Base-by-base conservation (phyloP, 2,888 invertebrate genomes). In the Morpho achilles region DNA sequence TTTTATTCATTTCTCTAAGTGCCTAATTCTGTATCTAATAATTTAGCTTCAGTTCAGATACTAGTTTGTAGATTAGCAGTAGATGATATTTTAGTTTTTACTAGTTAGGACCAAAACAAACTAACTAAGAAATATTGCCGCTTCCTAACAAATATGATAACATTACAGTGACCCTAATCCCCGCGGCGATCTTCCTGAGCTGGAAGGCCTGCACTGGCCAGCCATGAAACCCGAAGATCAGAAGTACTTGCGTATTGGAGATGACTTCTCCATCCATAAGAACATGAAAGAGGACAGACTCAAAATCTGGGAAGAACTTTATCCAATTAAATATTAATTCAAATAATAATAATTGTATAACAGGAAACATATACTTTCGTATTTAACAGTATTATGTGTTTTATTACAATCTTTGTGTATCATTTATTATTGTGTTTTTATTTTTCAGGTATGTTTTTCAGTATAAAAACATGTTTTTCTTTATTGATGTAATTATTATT, bases 291-390 rank as follows among this genome's bases (percentile, higher is more conserved):
- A 84, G 64, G 71, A 79, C 2, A 64, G 77, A 5, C 76, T 76
- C 58, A 50, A 65, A 6, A 44, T 82, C 0, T 86, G 84, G 84
- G 83, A 84, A 8, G 73, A 80, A 9, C 62, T 84, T 7, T 84
- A 82, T 50, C 84, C 82, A 0, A 77, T 80, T 16, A 9, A 51
- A 53, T 58, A 58, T 49, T 58, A 53, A 16, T 43, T 43, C 9
- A 42, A 42, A 42, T 42, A 42, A 42, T 3, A 8, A 8, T 8
- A 2, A 43, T 8, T 42, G 42, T 8, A 8, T 42, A 42, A 42
- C 1, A 42, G 1, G 42, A 8, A 42, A 42, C 42, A 8, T 7
- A 42, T 42, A 8, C 8, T 42, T 43, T 4, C 9, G 3, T 43
- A 4, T 43, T 43, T 43, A 32, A 32, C 4, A 1, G 5, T 32